Evolutionary conservation across 2,888 invertebrate species (phyloP), one percentile per base, ranked within the genome.

Genomic region (Drosophila multiciliata): DNA sequence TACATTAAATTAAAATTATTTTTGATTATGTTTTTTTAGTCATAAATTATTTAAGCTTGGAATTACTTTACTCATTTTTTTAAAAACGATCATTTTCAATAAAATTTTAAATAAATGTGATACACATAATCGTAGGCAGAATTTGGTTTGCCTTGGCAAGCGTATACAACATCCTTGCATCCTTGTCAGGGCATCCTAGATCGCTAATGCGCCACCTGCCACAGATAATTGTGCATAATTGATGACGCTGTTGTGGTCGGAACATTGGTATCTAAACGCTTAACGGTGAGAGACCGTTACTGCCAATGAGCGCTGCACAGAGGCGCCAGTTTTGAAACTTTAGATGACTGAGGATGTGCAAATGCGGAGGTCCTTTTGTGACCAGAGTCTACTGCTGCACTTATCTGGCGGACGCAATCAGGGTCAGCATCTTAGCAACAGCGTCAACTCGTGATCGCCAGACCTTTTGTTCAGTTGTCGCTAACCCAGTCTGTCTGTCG

Each of bases 271-370:
- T 20, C 29, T 32, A 33, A 45, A n/a, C 38, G 57, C n/a, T 15
- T 15, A 20, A 32, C 23, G n/a, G n/a, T 23, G 9, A 15, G 26
- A n/a, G 61, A 48, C 23, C 48, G 36, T 49, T 64, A 64, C 61
- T n/a, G 20, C 20, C 29, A 3, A 29, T 20, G 42, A 23, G 32
- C n/a, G 36, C 42, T 50, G 40, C 17, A 23, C 33, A 57, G 61
- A 77, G 75, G 75, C 75, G 75, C 75, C 78, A 66, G 53, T 42
- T 42, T 63, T 72, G 75, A 75, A 73, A 78, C 73, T 63, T 54
- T 62, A 74, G 59, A 75, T 63, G 69, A 15, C 49, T 32, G 38
- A 58, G 52, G 33, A 38, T 54, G 35, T 58, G 54, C 62, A 38
- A 57, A 71, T 53, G 53, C 8, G 33, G 38, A 77, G 54, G 66